A percentile compares a stretch with the other conserved stretches of the same genome.
These are phyloP conservation scores for Coenonympha glycerion DNA, from an alignment of 2,888 invertebrate genomes.

Conservation along the genomic window DNA sequence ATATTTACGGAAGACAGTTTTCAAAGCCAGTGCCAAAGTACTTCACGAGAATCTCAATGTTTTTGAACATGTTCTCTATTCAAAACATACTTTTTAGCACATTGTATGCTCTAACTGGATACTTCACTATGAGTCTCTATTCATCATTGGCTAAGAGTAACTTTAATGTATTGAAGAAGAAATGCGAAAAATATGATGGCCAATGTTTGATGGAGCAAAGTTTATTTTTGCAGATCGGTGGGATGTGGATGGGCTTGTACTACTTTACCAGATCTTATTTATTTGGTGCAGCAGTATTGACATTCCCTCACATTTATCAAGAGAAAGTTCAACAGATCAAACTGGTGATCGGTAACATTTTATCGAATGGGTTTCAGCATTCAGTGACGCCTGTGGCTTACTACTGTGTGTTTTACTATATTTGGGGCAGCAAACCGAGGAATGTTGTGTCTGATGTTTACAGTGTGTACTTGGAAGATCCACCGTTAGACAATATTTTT, in stretches of 20 bases:
- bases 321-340: slow-evolving; percentile 81
- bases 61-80: slow-evolving; percentile 77
- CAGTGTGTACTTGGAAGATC: slow-evolving; percentile 70
- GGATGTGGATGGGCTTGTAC: slow-evolving; percentile 79
- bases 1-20: slow-evolving; percentile 82
- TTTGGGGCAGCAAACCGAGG: slow-evolving; percentile 76
- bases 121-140: slow-evolving; percentile 81
- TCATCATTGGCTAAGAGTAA: slow-evolving; percentile 78
- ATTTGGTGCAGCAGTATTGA: slow-evolving; percentile 71
- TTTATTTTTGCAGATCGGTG: slow-evolving; percentile 80
- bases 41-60: slow-evolving; percentile 80
- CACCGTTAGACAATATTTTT: slow-evolving; percentile 66
- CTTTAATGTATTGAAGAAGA: slow-evolving; percentile 70
- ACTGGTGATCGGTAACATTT: slow-evolving; percentile 69
- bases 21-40: slow-evolving; percentile 77
- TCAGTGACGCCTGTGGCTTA: slow-evolving; percentile 79
- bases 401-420: slow-evolving; percentile 77
- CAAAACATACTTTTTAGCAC: slow-evolving; percentile 75
- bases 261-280: slow-evolving; percentile 77
- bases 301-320: slow-evolving; percentile 83
- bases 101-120: slow-evolving; percentile 79
- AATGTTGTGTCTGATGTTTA: slow-evolving; percentile 70
- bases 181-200: slow-evolving; percentile 61
- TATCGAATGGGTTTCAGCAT: slow-evolving; percentile 76
- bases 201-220: slow-evolving; percentile 80